Evolutionary conservation across 2,797 vertebrate species (phyloP), one percentile per base, ranked within the genome.

Genomic region (Avahi laniger): DNA sequence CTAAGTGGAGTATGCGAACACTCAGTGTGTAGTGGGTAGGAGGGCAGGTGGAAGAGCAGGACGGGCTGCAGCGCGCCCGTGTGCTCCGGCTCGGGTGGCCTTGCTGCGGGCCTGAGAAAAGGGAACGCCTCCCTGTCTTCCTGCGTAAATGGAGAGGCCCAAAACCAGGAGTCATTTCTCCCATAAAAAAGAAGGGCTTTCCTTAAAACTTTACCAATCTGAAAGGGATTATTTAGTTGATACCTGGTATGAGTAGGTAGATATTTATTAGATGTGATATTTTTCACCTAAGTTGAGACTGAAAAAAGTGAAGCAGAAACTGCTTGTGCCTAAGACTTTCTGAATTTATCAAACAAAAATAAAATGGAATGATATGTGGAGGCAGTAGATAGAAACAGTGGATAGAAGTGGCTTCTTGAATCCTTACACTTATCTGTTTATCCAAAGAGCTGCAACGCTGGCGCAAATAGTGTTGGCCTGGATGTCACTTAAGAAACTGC

Each of bases 401-500:
- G 0, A 2, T 54, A 41, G 57, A 20, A 33, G 35, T 46, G 41
- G 46, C 50, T 52, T 78, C 35, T 2, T 1, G 8, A 52, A 52
- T 7, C 84, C 93, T 97, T 28, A 96, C 6, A 0, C 70, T 82
- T 87, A 4, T 96, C 59, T 95, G 15, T 97, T 80, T 97, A 18
- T 52, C 89, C 94, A 30, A 90, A 98, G 98, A 98, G 95, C 97
- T 13, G 20, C 93, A 97, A 63, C 98, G 97, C 81, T 98, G 98
- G 98, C 95, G 87, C 0, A 98, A 97, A 72, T 97, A 92, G 67
- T 88, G 95, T 75, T 98, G 97, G 95, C 69, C 95, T 2, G 61
- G 81, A 38, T 30, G 0, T 59, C n/a, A 7, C 13, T 7, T 8
- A 5, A 14, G 78, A 69, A 86, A 0, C 61, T 10, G 30, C 12